Evolutionary conservation across 1,140 invertebrate genomes (phyloP).

Genomic region (Apis florea): DNA sequence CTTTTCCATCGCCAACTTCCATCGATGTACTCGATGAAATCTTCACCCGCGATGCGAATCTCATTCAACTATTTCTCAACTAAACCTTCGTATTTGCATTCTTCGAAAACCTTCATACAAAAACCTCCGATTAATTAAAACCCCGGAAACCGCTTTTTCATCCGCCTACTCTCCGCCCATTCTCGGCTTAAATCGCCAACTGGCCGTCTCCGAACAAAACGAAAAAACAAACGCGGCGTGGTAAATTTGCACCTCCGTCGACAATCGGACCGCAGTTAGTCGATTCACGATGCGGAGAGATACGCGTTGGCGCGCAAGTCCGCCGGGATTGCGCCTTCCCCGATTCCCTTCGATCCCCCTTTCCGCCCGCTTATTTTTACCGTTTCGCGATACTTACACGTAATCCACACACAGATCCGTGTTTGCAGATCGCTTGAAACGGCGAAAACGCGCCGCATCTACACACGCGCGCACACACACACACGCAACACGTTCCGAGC

Average conservation of each 20-base stretch:
- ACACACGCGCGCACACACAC: neutral
- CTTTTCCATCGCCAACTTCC: too few species aligned
- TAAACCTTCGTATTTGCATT: too few species aligned
- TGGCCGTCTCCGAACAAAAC: neutral
- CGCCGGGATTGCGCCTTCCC: neutral
- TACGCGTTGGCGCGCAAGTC: neutral
- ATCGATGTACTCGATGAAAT: too few species aligned
- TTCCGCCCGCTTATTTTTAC: conserved; percentile 23
- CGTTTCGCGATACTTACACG: conserved; percentile 24
- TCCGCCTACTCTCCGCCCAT: neutral
- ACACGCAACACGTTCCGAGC: conserved; percentile 28
- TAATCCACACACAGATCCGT: conserved; percentile 26
- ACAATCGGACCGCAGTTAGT: neutral
- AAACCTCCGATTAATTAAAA: too few species aligned
- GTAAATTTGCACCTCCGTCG: neutral
- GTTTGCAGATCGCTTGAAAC: conserved; percentile 42
- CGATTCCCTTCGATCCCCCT: conserved; percentile 22
- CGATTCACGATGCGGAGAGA: neutral
- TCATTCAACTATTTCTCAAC: too few species aligned
- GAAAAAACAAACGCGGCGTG: neutral
- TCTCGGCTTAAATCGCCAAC: neutral
- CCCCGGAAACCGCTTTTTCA: neutral
- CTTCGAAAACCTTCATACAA: too few species aligned
- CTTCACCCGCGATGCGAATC: too few species aligned
- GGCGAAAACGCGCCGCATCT: conserved; percentile 19